These are phyloP conservation scores for Sitta europaea DNA, from an alignment of 2,113 vertebrate genomes.

Conservation along the genomic window DNA sequence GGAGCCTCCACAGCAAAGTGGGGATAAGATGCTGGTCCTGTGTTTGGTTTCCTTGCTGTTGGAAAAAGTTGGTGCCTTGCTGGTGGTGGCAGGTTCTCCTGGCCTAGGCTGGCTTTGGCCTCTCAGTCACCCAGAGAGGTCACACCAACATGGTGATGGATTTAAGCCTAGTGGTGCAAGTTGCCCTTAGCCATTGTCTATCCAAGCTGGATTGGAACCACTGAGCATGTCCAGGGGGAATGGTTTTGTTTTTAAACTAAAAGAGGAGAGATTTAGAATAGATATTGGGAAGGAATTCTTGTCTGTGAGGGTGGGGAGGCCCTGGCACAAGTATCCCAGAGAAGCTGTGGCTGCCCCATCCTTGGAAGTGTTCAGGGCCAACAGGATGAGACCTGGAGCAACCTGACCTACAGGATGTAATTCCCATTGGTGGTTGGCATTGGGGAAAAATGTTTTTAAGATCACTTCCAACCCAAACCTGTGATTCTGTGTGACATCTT, in stretches of 20 bases:
- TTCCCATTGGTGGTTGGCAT: not conserved
- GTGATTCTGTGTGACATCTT: not conserved
- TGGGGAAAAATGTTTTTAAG: not conserved
- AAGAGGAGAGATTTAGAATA: not conserved
- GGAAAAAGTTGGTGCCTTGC: not conserved
- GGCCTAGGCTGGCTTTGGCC: not conserved
- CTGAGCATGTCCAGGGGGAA: accelerated
- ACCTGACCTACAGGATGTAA: not conserved
- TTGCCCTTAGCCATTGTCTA: not conserved
- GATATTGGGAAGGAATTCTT: not conserved
- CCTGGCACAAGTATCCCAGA: not conserved
- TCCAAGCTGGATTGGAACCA: not conserved
- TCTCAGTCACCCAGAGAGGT: not conserved
- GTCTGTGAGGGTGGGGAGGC: not conserved
- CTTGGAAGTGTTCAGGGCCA: not conserved
- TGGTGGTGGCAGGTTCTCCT: not conserved
- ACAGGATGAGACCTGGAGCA: not conserved
- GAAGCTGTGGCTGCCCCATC: not conserved
- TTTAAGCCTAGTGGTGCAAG: not conserved
- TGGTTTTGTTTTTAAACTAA: not conserved
- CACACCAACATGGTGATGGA: accelerated
- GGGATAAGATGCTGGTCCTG: not conserved
- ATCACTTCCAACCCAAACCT: not conserved
- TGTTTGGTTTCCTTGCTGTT: not conserved
- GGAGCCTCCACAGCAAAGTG: not conserved